Evolutionary conservation across 2,113 vertebrate genomes (phyloP).

Genomic region (Microtus oregoni): DNA sequence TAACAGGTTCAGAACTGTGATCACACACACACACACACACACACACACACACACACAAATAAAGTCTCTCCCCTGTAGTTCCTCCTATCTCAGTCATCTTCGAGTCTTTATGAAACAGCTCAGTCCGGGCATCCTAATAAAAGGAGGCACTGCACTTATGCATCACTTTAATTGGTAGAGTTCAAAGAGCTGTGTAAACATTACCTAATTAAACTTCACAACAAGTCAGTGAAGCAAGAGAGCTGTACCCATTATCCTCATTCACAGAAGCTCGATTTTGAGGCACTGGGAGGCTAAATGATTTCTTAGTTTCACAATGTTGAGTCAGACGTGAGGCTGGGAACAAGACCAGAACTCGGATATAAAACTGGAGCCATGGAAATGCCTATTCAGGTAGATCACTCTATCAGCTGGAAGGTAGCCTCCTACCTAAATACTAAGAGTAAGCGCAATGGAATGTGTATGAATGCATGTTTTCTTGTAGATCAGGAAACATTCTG

Average conservation of each 20-base stretch:
- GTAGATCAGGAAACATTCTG: conserved; percentile 17
- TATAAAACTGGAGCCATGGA: conserved; percentile 35
- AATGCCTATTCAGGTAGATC: conserved; percentile 60
- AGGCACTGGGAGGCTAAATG: conserved; percentile 73
- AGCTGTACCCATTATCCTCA: conserved; percentile 80
- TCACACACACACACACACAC: not conserved
- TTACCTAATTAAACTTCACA: conserved; percentile 81
- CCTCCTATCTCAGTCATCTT: conserved; percentile 65
- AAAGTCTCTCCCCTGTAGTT: not conserved
- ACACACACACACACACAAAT: too few species aligned
- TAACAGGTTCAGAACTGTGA: conserved; percentile 34
- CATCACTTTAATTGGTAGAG: conserved; percentile 76
- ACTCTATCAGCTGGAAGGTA: conserved; percentile 44
- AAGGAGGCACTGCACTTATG: conserved; percentile 71
- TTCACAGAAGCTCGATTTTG: conserved; percentile 73
- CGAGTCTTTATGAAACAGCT: conserved; percentile 58
- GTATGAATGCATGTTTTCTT: conserved; percentile 24
- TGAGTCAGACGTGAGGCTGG: conserved; percentile 77
- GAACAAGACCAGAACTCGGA: conserved; percentile 65
- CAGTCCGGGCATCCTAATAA: conserved; percentile 66
- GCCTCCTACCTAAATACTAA: conserved; percentile 37
- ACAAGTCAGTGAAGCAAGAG: conserved; percentile 78
- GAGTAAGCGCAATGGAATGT: conserved; percentile 57
- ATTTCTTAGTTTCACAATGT: conserved; percentile 79
- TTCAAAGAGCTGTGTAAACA: conserved; percentile 79